phyloP scores from a whole-genome alignment of 2,797 vertebrate genomes.

The Botia almorhae region DNA sequence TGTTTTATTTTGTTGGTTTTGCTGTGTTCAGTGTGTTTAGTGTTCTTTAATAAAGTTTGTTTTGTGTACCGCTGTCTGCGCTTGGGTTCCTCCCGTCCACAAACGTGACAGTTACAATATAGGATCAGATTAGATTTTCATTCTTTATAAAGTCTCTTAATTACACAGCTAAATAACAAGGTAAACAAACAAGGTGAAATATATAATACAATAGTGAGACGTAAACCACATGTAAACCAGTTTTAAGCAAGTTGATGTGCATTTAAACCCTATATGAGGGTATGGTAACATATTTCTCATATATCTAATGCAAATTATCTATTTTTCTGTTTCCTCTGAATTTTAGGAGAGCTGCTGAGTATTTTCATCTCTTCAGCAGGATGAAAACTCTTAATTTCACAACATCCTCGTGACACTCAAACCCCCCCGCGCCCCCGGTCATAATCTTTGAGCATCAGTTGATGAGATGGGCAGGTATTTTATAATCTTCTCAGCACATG shows the following conservation, averaged over 20 bases:
- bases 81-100: too few species aligned
- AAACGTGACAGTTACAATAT: background rate
- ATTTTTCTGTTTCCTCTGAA: background rate
- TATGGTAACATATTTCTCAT: background rate
- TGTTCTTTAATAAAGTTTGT: too few species aligned
- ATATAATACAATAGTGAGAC: too few species aligned
- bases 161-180: background rate
- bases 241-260: too few species aligned
- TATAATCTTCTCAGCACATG: constrained; percentile 56
- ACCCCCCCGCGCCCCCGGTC: background rate
- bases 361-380: constrained; percentile 33
- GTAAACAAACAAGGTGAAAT: background rate
- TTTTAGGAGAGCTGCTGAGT: constrained; percentile 20
- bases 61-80: too few species aligned
- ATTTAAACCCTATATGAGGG: background rate
- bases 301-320: background rate
- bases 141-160: background rate
- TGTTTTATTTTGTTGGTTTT: too few species aligned
- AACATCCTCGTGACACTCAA: constrained; percentile 43
- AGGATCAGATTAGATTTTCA: background rate
- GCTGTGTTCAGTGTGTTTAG: too few species aligned
- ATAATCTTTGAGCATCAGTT: constrained; percentile 52
- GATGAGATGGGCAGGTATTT: constrained; percentile 52
- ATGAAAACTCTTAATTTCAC: constrained; percentile 49
- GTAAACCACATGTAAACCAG: too few species aligned